Evolutionary conservation across 2,797 vertebrate genomes (phyloP).

Genomic region (Aldrovandia affinis): DNA sequence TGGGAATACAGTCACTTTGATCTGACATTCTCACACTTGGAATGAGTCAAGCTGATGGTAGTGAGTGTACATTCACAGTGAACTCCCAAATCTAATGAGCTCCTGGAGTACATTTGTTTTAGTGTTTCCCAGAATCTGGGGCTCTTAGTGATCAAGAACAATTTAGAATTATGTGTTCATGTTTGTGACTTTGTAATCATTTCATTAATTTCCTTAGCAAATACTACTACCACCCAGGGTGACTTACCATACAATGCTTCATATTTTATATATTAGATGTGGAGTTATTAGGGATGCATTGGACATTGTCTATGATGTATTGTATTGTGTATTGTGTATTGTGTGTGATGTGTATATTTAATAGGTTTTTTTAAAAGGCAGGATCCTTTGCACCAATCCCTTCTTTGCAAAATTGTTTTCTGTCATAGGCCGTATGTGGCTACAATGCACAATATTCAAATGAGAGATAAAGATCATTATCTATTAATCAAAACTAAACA

Average conservation of each 20-base stretch:
- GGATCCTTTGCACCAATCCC: too few species aligned
- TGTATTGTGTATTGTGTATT: neutral
- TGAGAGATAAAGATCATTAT: too few species aligned
- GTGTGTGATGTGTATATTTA: neutral
- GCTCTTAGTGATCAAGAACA: neutral
- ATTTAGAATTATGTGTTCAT: neutral
- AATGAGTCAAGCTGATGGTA: conserved; percentile 1
- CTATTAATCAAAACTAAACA: too few species aligned
- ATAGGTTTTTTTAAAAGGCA: too few species aligned
- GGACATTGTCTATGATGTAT: neutral
- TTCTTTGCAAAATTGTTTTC: too few species aligned
- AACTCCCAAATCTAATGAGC: conserved; percentile 25
- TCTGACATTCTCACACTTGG: neutral
- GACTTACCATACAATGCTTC: neutral
- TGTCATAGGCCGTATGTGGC: too few species aligned
- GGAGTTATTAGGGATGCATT: neutral
- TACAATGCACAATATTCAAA: too few species aligned
- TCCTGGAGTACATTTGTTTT: conserved; percentile 12
- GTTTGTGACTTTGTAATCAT: neutral
- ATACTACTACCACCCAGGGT: neutral
- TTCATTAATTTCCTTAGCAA: neutral
- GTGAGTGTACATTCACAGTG: conserved; percentile 1
- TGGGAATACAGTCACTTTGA: conserved; percentile 9
- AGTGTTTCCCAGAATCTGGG: conserved; percentile 5
- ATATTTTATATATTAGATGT: neutral